These are phyloP conservation scores for Karalla daura DNA, from an alignment of 2,797 vertebrate species.

Conservation along the genomic window DNA sequence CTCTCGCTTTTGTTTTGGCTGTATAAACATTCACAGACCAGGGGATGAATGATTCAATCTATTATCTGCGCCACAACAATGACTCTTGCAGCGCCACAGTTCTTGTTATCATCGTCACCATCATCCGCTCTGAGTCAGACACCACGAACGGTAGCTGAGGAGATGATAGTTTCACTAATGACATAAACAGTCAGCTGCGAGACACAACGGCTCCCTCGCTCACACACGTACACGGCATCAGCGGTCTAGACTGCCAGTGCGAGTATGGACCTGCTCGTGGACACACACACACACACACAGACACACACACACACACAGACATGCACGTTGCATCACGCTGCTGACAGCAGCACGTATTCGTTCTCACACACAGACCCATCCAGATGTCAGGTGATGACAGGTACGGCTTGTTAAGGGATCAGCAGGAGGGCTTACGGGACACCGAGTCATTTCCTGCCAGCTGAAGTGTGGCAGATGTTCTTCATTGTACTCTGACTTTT, in stretches of 20 bases:
- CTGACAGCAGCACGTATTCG: conserved; percentile 17
- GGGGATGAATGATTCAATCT: conserved; percentile 53
- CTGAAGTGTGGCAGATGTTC: conserved; percentile 50
- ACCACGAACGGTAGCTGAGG: conserved; percentile 43
- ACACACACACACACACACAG: conserved; percentile 26
- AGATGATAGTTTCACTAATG: conserved; percentile 64
- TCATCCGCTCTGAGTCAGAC: conserved; percentile 60
- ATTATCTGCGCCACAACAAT: conserved; percentile 53
- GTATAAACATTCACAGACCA: conserved; percentile 42
- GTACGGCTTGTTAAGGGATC: conserved; percentile 55
- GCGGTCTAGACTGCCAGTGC: conserved; percentile 42
- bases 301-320: conserved; percentile 8
- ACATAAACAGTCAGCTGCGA: conserved; percentile 57
- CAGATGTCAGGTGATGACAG: conserved; percentile 68
- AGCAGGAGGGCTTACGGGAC: conserved; percentile 43
- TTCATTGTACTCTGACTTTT: conserved; percentile 32
- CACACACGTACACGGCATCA: neutral
- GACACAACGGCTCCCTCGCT: conserved; percentile 24
- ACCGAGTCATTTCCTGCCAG: conserved; percentile 68
- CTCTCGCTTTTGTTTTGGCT: conserved; percentile 52
- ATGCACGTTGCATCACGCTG: neutral
- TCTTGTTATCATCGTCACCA: conserved; percentile 47
- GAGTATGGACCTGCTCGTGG: conserved; percentile 34
- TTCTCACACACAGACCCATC: conserved; percentile 1
- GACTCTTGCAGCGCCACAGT: conserved; percentile 21